Percentiles rank a stretch among this genome's conserved stretches.
These are phyloP conservation scores for Siniperca chuatsi DNA, from an alignment of 2,113 vertebrate genomes.

Conservation along the genomic window DNA sequence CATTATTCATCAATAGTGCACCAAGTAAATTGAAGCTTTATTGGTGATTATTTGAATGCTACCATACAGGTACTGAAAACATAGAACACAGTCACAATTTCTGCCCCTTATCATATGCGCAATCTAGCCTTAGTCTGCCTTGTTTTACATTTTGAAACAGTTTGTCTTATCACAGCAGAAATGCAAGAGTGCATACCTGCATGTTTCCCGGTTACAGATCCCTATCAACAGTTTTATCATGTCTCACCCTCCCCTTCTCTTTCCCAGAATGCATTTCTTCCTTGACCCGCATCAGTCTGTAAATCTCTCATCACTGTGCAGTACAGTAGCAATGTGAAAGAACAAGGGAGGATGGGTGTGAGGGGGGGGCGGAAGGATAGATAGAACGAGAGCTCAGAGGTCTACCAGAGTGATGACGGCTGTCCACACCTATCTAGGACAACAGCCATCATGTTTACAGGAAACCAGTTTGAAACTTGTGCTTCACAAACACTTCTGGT, in stretches of 20 bases:
- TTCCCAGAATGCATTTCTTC: conserved; percentile 33
- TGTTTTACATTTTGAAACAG: conserved; percentile 37
- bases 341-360: conserved; percentile 15
- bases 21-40: neutral
- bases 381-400: conserved; percentile 45
- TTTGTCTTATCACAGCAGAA: conserved; percentile 58
- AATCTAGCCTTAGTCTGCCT: neutral
- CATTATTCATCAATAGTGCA: conserved; percentile 1
- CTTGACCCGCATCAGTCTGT: conserved; percentile 44
- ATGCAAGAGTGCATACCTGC: conserved; percentile 46
- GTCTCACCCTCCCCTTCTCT: neutral
- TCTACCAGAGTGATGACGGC: conserved; percentile 46
- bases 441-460: conserved; percentile 50
- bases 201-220: conserved; percentile 44
- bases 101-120: neutral
- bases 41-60: neutral
- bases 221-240: conserved; percentile 51
- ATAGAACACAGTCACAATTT: neutral
- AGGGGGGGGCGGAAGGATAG: conserved; percentile 32
- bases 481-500: conserved; percentile 26
- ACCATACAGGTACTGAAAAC: neutral
- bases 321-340: conserved; percentile 61
- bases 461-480: conserved; percentile 67
- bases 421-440: conserved; percentile 60
- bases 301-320: conserved; percentile 55